Percentiles rank a stretch among this genome's conserved stretches.
These are phyloP conservation scores for Volucella zonaria DNA, from an alignment of 2,888 invertebrate species.

Conservation along the genomic window DNA sequence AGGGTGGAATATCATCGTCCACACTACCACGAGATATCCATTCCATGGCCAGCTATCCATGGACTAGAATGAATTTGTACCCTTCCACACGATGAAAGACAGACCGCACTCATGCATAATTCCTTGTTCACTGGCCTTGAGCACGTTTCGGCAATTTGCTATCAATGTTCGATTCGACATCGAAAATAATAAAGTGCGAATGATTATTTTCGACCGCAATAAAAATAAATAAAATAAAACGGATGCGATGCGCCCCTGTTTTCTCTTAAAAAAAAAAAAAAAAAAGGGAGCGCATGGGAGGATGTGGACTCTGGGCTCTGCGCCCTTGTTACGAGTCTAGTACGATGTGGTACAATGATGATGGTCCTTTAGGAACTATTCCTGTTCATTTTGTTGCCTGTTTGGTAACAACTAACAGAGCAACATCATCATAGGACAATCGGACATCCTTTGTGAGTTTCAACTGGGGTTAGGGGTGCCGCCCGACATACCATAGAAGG, in stretches of 20 bases:
- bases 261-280: neutral
- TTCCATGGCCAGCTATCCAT: too few relatives aligned
- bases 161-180: constrained; percentile 72
- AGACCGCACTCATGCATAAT: constrained; percentile 64
- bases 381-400: constrained; percentile 11
- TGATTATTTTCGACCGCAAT: constrained; percentile 72
- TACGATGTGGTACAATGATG: neutral
- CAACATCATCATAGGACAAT: constrained; percentile 43
- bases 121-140: constrained; percentile 53
- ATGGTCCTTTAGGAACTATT: neutral
- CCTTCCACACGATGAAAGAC: neutral
- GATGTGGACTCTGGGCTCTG: too few relatives aligned
- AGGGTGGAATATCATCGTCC: neutral
- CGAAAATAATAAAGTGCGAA: constrained; percentile 74
- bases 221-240: constrained; percentile 70
- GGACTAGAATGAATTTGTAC: neutral
- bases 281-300: too few relatives aligned
- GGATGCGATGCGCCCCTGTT: constrained; percentile 36
- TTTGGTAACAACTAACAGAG: constrained; percentile 17
- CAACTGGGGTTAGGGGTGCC: constrained; percentile 13
- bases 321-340: too few relatives aligned
- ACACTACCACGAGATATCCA: too few relatives aligned
- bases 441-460: constrained; percentile 58
- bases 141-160: constrained; percentile 71
- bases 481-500: constrained; percentile 6